Conservation (phyloP, 2,888 invertebrate species). For the Boloria selene region DNA sequence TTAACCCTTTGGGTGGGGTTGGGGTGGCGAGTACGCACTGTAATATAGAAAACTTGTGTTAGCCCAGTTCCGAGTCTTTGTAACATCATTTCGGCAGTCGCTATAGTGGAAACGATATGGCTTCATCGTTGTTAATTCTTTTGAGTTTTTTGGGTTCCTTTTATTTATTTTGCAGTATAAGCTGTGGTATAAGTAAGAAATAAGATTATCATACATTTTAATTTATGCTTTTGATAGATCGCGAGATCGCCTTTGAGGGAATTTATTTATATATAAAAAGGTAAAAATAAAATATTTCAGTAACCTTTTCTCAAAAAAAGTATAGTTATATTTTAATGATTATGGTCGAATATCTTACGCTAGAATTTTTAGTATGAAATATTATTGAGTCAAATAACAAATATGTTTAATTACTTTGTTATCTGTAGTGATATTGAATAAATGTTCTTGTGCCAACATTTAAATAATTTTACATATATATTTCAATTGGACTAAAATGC, state of each 20-base stretch:
- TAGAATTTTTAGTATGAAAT: not conserved
- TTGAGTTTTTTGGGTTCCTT: not conserved
- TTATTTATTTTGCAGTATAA: too few relatives aligned
- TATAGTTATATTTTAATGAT: too few relatives aligned
- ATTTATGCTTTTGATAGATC: too few relatives aligned
- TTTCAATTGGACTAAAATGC: conserved; percentile 7
- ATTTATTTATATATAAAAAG: too few relatives aligned
- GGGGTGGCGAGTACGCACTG: conserved; percentile 66
- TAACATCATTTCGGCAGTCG: conserved; percentile 81
- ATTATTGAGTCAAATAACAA: conserved; percentile 5
- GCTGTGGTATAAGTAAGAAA: too few relatives aligned
- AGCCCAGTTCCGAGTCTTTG: conserved; percentile 82
- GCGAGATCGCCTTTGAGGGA: too few relatives aligned
- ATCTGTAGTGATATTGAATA: conserved; percentile 12
- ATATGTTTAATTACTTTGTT: conserved; percentile 23
- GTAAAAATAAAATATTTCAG: too few relatives aligned
- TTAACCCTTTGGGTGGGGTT: conserved; percentile 67
- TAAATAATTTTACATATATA: conserved; percentile 23
- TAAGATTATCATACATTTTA: too few relatives aligned
- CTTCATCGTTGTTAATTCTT: conserved; percentile 48
- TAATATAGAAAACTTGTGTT: conserved; percentile 83
- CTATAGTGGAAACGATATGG: conserved; percentile 47
- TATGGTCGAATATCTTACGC: not conserved
- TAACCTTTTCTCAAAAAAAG: too few relatives aligned
- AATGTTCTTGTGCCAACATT: conserved; percentile 19